Evolutionary conservation across 1,140 invertebrate genomes (phyloP), one percentile per base, ranked within the genome.

Genomic region (Drosophila bipectinata): DNA sequence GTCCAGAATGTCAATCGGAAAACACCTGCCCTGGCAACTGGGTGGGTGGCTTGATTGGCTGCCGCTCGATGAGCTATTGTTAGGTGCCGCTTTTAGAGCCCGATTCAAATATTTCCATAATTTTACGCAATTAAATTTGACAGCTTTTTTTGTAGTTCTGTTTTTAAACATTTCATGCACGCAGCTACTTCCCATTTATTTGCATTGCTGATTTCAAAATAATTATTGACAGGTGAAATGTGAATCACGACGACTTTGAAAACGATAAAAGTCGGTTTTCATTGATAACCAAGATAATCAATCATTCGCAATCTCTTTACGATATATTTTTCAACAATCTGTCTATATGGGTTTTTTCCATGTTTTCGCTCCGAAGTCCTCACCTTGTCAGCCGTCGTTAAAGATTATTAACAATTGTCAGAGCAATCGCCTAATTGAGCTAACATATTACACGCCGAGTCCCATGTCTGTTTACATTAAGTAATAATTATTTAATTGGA

Each of bases 401-500:
- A 48, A 85, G 69, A 85, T 85, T 85, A 87, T 72, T 72, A 85
- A 71, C 68, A 60, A 68, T 67, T 76, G 54, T 57, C 53, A 72
- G 77, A 62, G 72, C 71, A 59, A 59, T 56, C 66, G 62, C 49
- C 41, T 47, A 84, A 79, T 84, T 83, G 68, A 77, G 51, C 62
- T 34, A 76, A 64, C 62, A 77, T 63, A 61, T 74, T 75, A 62
- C 44, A 55, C 55, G 30, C 53, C 39, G 41, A 9, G 15, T 47
- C 56, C 28, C 59, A 59, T 62, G 79, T 83, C 79, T 77, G 63
- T 75, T 82, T 66, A 61, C 69, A 83, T 83, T 83, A 62, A 71
- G 32, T 76, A 59, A 81, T 85, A 85, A 85, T 85, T 82, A 78
- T 77, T 68, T 87, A 85, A 85, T 85, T 85, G 74, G 28, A 87